phyloP scores from a whole-genome alignment of 1,140 invertebrate genomes.

The Drosophila littoralis region DNA sequence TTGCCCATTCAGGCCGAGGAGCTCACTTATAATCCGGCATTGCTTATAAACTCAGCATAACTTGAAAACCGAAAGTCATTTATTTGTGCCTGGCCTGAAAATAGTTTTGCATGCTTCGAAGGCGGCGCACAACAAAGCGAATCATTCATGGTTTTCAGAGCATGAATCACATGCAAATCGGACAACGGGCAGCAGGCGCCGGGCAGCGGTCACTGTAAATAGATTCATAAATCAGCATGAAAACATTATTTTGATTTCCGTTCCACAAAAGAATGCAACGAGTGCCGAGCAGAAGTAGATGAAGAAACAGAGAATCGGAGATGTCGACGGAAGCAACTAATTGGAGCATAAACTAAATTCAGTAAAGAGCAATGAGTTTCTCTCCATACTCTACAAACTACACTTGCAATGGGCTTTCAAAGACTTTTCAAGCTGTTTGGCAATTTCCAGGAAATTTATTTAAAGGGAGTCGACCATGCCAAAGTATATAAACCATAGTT shows the following conservation, averaged over 20 bases:
- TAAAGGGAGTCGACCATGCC: too few species aligned
- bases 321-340: constrained; percentile 71
- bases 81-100: constrained; percentile 35
- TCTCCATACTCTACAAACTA: constrained; percentile 17
- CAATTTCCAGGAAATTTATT: too few species aligned
- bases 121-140: constrained; percentile 53
- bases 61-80: constrained; percentile 69
- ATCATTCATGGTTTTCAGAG: constrained; percentile 82
- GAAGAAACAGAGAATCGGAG: constrained; percentile 30
- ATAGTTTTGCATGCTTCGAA: constrained; percentile 55
- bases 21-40: constrained; percentile 25
- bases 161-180: constrained; percentile 82
- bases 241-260: constrained; percentile 83
- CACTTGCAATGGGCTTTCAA: too few species aligned
- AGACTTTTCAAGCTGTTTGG: background rate
- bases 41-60: constrained; percentile 17
- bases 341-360: constrained; percentile 74
- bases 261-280: constrained; percentile 67
- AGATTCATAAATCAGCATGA: constrained; percentile 82
- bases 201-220: constrained; percentile 59
- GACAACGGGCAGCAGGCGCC: constrained; percentile 9
- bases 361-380: constrained; percentile 32
- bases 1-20: constrained; percentile 41
- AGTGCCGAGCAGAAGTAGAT: constrained; percentile 2
- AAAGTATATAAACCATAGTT: too few species aligned